Base-by-base conservation (phyloP, 2,797 vertebrate species). In the Alca torda region DNA sequence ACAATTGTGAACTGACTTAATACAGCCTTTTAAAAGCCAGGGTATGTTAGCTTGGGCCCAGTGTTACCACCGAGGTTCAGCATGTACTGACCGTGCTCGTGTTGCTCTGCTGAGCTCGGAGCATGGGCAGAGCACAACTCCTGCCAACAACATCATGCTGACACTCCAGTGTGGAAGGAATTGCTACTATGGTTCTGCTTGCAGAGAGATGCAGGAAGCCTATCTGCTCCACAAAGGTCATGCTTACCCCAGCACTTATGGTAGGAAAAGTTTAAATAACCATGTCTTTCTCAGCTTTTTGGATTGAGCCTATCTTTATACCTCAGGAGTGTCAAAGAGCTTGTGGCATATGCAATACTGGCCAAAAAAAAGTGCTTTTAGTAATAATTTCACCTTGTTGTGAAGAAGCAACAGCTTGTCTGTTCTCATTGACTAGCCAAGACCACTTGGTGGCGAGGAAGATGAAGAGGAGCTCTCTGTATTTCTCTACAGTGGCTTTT, bases 1-100 rank as follows among this genome's bases (percentile, higher is more conserved):
- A 0, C 16, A 17, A 5, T 0, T n/a, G 60, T 51, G 48, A 63
- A 24, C 35, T 37, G 76, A 28, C 35, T 67, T 16, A 11, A 20
- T 6, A 26, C 23, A 51, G 56, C 13, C 60, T 51, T 80, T 77
- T 3, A 45, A 56, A 80, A 84, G 21, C 59, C 59, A 33, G 21
- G 28, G 15, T 25, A 0, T 8, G 1, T 3, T 28, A 53, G n/a
- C 21, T 14, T 4, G 67, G 61, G 61, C 25, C 16, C 2, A 5
- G 72, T 0, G 26, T 19, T 59, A 45, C 10, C 59, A 5, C 51
- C 6, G 53, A 67, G 69, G 20, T 63, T 50, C 31, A 25, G 72
- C 15, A 6, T 0, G 28, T 35, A 0, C 28, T 41, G 79, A 26
- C 69, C 0, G 0, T 28, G 46, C 53, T 57, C 48, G 3, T 0